Base-by-base conservation (phyloP, 2,113 vertebrate species). In the Gambusia affinis region DNA sequence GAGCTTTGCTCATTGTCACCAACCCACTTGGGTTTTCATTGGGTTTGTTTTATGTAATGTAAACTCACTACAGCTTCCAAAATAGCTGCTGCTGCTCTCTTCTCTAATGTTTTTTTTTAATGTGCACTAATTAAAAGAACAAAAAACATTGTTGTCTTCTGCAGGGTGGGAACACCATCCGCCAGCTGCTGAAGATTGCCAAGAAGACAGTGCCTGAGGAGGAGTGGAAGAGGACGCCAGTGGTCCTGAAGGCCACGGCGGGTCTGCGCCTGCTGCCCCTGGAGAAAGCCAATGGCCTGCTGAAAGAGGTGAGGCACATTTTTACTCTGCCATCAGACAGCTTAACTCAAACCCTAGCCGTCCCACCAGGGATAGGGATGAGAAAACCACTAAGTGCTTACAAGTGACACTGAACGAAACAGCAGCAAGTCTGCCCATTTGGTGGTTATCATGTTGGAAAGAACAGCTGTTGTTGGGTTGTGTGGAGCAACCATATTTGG, bases 201-300 rank as follows among this genome's bases (percentile, higher is more conserved):
- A 93, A 97, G 90, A 96, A 96, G 89, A 95, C 96, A 0, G 90
- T 99, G 22, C 98, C 98, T 10, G 94, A 89, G 87, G 95, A 95
- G 1, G 95, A 97, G 10, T 99, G 98, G 98, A 94, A 83, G 70
- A 95, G 90, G 86, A 99, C 98, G 8, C 97, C 97, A 0, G 96
- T 99, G 80, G 95, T 99, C 72, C 91, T 99, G 86, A 99, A 96
- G 94, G 98, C 98, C 78, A 99, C 98, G 0, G 98, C 97, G 4
- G 98, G 98, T 68, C 94, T 99, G 39, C 96, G 98, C 27, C 88
- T 99, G 78, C 92, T 99, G 72, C 95, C 97, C 0, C 95, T 95
- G 60, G 94, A 96, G 60, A 96, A 97, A 89, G 97, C 98, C 77
- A 93, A 91, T 12, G 94, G 94, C 90, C 93, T 99, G 85, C 94